Base-by-base conservation (phyloP, 2,797 vertebrate species). In the Gallinago solitaria region DNA sequence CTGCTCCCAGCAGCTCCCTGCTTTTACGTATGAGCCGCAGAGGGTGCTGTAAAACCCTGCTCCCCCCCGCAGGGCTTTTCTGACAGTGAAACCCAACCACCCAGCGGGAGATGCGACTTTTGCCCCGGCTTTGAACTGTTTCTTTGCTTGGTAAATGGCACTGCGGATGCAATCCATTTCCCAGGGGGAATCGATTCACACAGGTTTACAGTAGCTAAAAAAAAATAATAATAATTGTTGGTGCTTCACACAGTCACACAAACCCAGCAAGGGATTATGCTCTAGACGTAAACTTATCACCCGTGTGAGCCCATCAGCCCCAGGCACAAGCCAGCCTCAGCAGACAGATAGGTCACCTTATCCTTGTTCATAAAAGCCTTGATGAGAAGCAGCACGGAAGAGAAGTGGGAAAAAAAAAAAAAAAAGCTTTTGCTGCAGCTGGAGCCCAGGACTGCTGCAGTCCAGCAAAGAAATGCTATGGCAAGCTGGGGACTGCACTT, bases 401-500 rank as follows among this genome's bases (percentile, higher is more conserved):
- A 19, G 57, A 53, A 67, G 12, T 3, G 7, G 57, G 25, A 9
- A 8, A 17, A 43, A 43, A 43, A 9, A 8, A 17, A 43, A 43
- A 43, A 41, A 41, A 41, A 41, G 14, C 15, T 79, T 37, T 75
- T 15, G 25, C 30, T 56, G 43, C 54, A 83, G 53, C 48, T 65
- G 67, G 16, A 83, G 68, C 37, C 39, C 16, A 25, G 32, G 39
- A 39, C 21, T 45, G 53, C n/a, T 9, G 4, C 24, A 16, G 30
- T 28, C 32, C 64, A 45, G 33, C 43, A 78, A 51, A 47, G 30
- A 2, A 3, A 35, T 23, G 23, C 25, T 45, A 33, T 43, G 50
- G 70, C 16, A 32, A 30, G 25, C 4, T 21, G 53, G 24, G 27
- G 18, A 35, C 30, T 1, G 1, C 1, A 0, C 14, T 78, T 6